Base-by-base conservation (phyloP, 2,113 vertebrate genomes). In the Amblyornis subalaris region DNA sequence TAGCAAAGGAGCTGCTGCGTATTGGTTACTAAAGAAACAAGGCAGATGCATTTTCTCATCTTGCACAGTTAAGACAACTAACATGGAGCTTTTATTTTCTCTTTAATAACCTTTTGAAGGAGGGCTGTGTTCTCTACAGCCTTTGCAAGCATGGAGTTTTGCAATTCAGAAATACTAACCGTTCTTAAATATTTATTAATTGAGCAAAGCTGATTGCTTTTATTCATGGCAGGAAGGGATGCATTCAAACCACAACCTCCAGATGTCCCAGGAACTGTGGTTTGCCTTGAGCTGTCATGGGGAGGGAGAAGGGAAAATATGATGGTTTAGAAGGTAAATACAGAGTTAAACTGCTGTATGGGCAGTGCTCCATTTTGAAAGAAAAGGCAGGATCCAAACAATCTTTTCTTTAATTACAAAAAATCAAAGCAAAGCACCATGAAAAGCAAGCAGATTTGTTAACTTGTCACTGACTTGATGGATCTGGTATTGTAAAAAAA, bases 101-200 rank as follows among this genome's bases (percentile, higher is more conserved):
- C 60, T 93, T 45, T 21, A 55, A 25, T 62, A 78, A 58, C 31
- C 60, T 42, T 88, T 76, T 45, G 51, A 53, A 74, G 53, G 35
- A 60, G 6, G 25, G 38, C 48, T 74, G 2, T 88, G 80, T 90
- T 65, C 72, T 77, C 51, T 62, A 22, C 11, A 71, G 29, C 60
- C 23, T 64, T 83, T 87, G 78, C 47, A 94, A 90, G 13, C 53
- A 31, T 4, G 2, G 65, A 36, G 65, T 95, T 90, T 83, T 92
- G 86, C 72, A 90, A 71, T 93, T 75, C 84, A 93, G 84, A 81
- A 93, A 78, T 84, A 55, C 60, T 88, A 64, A 77, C 36, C 78
- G 65, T 60, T 78, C 61, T 67, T 54, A 80, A 92, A 72, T 75
- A 62, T 90, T 85, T 93, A 85, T 80, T 67, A 90, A 71, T 93